These are phyloP conservation scores for Athripsodes cinereus DNA, from an alignment of 2,888 invertebrate genomes.

Conservation along the genomic window DNA sequence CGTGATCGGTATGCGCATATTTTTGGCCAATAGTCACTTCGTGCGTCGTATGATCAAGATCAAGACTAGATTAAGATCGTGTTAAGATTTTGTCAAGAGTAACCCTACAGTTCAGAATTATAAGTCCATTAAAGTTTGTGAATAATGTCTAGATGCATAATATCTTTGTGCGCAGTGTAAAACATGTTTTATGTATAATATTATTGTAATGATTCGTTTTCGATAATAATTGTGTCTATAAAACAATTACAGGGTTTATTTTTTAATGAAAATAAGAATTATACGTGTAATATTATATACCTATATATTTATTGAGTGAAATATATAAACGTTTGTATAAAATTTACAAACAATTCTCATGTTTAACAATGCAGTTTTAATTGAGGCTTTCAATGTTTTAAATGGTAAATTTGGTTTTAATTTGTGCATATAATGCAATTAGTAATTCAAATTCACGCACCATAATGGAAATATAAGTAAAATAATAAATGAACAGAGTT, in stretches of 20 bases:
- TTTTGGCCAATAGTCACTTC: too few relatives aligned
- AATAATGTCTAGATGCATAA: too few relatives aligned
- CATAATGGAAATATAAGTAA: neutral
- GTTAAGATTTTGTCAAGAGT: too few relatives aligned
- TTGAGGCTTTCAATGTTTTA: neutral
- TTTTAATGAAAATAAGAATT: neutral
- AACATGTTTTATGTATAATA: too few relatives aligned
- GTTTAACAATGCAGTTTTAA: neutral
- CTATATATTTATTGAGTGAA: neutral
- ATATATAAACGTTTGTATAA: neutral
- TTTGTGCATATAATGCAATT: neutral
- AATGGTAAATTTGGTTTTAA: neutral
- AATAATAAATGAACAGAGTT: neutral
- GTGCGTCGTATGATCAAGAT: too few relatives aligned
- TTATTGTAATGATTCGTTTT: neutral
- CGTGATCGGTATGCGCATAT: too few relatives aligned
- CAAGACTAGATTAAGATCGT: too few relatives aligned
- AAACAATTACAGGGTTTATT: constrained; percentile 1
- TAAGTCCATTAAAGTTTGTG: too few relatives aligned
- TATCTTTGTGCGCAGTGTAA: too few relatives aligned
- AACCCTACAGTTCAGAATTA: too few relatives aligned
- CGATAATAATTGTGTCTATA: neutral
- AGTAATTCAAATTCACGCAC: too few relatives aligned
- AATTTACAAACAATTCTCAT: neutral
- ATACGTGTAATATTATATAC: neutral